Evolutionary conservation across 1,140 invertebrate genomes (phyloP).

Genomic region (Lasioglossum baleicum): DNA sequence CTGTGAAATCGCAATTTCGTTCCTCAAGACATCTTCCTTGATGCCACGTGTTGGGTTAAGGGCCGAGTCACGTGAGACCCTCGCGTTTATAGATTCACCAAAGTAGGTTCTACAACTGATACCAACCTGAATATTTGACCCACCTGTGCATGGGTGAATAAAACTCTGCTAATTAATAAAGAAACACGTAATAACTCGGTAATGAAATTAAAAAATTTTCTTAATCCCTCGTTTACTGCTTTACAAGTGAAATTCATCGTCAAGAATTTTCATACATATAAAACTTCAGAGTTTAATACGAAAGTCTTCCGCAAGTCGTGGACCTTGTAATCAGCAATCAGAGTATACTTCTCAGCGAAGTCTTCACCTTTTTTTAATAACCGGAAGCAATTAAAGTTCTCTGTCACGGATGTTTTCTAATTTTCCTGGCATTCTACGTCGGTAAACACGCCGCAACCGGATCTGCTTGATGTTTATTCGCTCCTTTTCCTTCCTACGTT

Average conservation of each 20-base stretch:
- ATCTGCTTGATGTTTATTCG: neutral
- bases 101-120: neutral
- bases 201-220: no score
- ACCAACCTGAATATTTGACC: neutral
- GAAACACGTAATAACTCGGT: no score
- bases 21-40: neutral
- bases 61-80: no score
- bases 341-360: neutral
- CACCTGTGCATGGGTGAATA: no score
- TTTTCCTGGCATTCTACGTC: no score
- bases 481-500: neutral
- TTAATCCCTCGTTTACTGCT: neutral
- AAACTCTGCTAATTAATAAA: no score
- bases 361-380: neutral
- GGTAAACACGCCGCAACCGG: no score
- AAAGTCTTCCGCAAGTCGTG: neutral
- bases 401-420: neutral
- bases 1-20: no score
- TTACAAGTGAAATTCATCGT: neutral
- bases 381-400: neutral
- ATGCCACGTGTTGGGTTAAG: neutral
- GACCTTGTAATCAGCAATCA: neutral
- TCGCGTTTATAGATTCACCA: no score
- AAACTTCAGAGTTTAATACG: neutral
- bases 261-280: neutral